phyloP scores from a whole-genome alignment of 2,113 vertebrate genomes.

The Vimba vimba region DNA sequence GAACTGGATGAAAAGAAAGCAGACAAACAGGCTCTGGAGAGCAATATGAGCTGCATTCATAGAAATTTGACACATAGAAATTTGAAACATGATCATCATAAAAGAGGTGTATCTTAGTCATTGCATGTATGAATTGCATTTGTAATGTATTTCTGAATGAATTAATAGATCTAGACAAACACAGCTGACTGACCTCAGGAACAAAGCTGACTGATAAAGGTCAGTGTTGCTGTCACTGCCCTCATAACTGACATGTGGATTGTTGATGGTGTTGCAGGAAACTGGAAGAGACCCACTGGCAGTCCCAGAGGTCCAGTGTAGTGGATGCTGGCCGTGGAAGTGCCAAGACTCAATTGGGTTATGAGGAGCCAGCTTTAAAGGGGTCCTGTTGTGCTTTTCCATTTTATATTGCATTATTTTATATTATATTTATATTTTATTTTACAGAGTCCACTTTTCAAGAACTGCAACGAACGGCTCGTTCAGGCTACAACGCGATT shows the following conservation, averaged over 20 bases:
- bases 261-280: conserved; percentile 45
- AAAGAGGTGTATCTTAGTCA: too few species aligned
- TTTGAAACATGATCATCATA: conserved; percentile 73
- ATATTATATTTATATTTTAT: too few species aligned
- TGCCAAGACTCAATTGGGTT: conserved; percentile 66
- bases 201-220: too few species aligned
- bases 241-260: background rate
- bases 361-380: background rate
- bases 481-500: too few species aligned
- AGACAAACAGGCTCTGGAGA: conserved; percentile 74
- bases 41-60: conserved; percentile 77
- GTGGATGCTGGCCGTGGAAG: conserved; percentile 46
- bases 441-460: too few species aligned
- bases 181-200: too few species aligned
- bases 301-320: conserved; percentile 30
- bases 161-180: too few species aligned
- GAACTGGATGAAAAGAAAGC: conserved; percentile 80
- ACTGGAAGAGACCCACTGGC: conserved; percentile 43
- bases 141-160: too few species aligned
- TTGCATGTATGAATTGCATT: too few species aligned
- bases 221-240: background rate
- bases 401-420: too few species aligned
- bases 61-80: conserved; percentile 73
- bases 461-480: too few species aligned
- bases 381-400: too few species aligned